phyloP scores from a whole-genome alignment of 1,140 invertebrate species.

The Contarinia nasturtii region DNA sequence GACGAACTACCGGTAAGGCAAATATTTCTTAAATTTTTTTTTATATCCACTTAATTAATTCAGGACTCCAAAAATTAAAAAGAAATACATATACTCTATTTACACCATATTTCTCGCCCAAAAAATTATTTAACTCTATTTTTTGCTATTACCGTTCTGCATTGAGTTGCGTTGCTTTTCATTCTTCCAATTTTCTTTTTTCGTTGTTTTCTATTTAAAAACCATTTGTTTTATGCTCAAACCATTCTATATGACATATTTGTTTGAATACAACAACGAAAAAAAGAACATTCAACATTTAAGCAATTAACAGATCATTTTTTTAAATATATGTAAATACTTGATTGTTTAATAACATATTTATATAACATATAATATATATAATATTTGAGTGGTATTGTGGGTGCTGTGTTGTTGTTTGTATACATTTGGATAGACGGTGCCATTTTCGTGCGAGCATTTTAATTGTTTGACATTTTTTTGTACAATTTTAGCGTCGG shows the following conservation, averaged over 20 bases:
- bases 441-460: not conserved
- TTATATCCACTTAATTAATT: not conserved
- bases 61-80: not conserved
- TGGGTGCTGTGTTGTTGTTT: not conserved
- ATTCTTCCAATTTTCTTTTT: not conserved
- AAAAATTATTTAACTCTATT: not conserved
- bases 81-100: not conserved
- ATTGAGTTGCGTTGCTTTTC: not conserved
- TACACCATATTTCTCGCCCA: too few species aligned
- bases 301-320: too few species aligned
- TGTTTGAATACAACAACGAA: too few species aligned
- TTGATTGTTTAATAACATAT: not conserved
- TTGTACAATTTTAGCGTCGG: not conserved
- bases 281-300: too few species aligned
- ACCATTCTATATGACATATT: not conserved
- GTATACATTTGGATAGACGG: not conserved
- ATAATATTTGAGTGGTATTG: too few species aligned
- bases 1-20: not conserved
- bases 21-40: not conserved
- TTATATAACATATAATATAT: not conserved
- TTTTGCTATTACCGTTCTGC: not conserved
- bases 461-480: not conserved
- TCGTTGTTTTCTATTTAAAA: not conserved
- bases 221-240: not conserved
- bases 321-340: not conserved